Conservation (phyloP, 2,113 vertebrate species). For the Daboia siamensis region DNA sequence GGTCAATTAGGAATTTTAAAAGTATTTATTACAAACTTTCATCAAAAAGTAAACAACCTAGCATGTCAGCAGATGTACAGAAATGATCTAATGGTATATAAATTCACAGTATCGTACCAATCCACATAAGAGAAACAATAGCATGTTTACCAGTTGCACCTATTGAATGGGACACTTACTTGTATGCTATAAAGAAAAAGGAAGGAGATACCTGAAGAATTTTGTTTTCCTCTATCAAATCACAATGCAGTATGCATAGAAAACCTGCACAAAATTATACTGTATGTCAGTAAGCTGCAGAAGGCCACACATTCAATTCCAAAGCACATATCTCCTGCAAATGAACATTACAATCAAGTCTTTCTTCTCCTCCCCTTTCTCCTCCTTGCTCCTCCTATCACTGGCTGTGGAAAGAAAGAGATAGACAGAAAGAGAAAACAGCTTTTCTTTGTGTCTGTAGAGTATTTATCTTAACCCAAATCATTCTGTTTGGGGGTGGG, state of each 20-base stretch:
- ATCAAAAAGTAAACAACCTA: not conserved
- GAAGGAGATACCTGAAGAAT: not conserved
- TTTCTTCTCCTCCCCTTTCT: slow-evolving; percentile 32
- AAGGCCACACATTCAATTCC: slow-evolving; percentile 40
- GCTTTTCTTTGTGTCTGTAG: slow-evolving; percentile 25
- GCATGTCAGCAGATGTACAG: not conserved
- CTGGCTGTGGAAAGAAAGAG: not conserved
- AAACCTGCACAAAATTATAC: slow-evolving; percentile 34
- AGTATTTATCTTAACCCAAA: slow-evolving; percentile 26
- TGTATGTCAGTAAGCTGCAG: slow-evolving; percentile 47
- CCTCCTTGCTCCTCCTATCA: slow-evolving; percentile 26
- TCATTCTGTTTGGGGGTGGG: not conserved
- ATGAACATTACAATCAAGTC: slow-evolving; percentile 23
- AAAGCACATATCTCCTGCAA: slow-evolving; percentile 50
- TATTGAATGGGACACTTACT: not conserved
- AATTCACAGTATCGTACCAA: not conserved
- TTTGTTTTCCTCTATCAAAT: slow-evolving; percentile 32
- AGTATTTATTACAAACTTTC: not conserved
- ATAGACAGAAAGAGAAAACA: not conserved
- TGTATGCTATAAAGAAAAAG: not conserved
- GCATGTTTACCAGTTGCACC: not conserved
- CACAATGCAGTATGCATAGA: slow-evolving; percentile 26
- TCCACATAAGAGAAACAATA: not conserved
- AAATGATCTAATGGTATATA: not conserved
- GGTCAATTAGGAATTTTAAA: not conserved